Percentiles rank a stretch among this genome's conserved stretches.
Evolutionary conservation across 1,140 invertebrate species (phyloP).

Genomic region (Drosophila murphyi): DNA sequence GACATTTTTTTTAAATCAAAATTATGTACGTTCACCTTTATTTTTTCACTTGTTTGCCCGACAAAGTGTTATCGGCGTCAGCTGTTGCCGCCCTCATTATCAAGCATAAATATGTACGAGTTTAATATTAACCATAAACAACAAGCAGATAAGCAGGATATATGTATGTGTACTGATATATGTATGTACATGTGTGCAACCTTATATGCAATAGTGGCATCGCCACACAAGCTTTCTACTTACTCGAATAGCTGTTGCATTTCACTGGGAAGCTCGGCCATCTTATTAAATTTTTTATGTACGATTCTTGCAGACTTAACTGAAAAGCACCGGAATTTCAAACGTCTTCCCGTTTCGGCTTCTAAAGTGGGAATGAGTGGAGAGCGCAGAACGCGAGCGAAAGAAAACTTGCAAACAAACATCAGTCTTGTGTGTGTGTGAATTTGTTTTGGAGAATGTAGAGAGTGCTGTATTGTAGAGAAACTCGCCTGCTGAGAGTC

Average conservation of each 20-base stretch:
- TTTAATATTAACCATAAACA: slow-evolving; percentile 42
- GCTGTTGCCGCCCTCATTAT: slow-evolving; percentile 31
- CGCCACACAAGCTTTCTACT: slow-evolving; percentile 45
- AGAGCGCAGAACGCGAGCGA: slow-evolving; percentile 18
- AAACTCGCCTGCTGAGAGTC: slow-evolving; percentile 35
- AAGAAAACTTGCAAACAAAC: slow-evolving; percentile 32
- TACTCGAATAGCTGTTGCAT: slow-evolving; percentile 66
- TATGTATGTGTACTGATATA: slow-evolving; percentile 10
- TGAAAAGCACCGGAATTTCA: slow-evolving; percentile 32
- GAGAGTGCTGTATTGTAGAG: background rate
- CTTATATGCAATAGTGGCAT: slow-evolving; percentile 13
- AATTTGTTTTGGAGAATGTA: background rate
- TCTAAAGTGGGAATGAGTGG: slow-evolving; percentile 39
- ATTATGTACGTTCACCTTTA: slow-evolving; percentile 24
- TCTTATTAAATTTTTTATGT: slow-evolving; percentile 34
- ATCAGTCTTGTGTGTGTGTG: slow-evolving; percentile 3
- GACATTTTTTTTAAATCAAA: background rate
- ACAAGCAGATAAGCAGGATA: slow-evolving; percentile 46
- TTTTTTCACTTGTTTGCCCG: background rate
- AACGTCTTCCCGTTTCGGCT: slow-evolving; percentile 39
- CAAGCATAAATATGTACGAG: slow-evolving; percentile 32
- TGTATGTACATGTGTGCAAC: slow-evolving; percentile 4
- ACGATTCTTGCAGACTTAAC: slow-evolving; percentile 19
- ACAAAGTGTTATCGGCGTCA: slow-evolving; percentile 23
- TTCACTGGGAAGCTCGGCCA: slow-evolving; percentile 61